Percentiles rank a stretch among this genome's conserved stretches.
phyloP scores from a whole-genome alignment of 2,888 invertebrate species.

The Microctonus brassicae region DNA sequence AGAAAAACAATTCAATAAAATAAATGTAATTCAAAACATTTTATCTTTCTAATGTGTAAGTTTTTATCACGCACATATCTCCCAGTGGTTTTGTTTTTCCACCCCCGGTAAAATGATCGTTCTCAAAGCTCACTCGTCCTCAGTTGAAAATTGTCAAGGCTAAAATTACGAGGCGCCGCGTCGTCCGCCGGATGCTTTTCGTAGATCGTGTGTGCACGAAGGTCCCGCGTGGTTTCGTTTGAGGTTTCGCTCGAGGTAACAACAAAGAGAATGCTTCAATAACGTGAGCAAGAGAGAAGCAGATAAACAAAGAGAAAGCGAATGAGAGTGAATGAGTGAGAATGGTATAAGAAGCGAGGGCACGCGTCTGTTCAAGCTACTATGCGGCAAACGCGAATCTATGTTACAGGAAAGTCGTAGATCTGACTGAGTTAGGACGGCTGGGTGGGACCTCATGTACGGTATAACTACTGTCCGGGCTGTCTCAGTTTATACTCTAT shows the following conservation, averaged over 20 bases:
- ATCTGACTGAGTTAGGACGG: conserved; percentile 51
- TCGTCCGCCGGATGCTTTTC: conserved; percentile 49
- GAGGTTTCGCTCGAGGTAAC: conserved; percentile 46
- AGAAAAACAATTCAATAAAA: too few relatives aligned
- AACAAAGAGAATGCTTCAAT: conserved; percentile 32
- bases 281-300: too few relatives aligned
- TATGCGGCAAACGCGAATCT: conserved; percentile 53
- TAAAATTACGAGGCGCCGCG: conserved; percentile 47
- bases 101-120: conserved; percentile 23
- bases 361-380: conserved; percentile 41
- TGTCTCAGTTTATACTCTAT: conserved; percentile 24
- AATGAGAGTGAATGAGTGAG: conserved; percentile 30
- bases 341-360: conserved; percentile 32
- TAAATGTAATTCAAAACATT: too few relatives aligned
- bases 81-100: conserved; percentile 10
- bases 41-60: neutral
- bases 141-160: conserved; percentile 47
- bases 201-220: conserved; percentile 47
- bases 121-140: conserved; percentile 32
- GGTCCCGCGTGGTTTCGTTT: conserved; percentile 49
- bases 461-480: conserved; percentile 33
- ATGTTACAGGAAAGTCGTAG: conserved; percentile 54
- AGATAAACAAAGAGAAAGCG: too few relatives aligned
- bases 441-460: conserved; percentile 39
- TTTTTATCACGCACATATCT: conserved; percentile 25